Conservation (phyloP, 2,797 vertebrate species). For the Setipinna tenuifilis region DNA sequence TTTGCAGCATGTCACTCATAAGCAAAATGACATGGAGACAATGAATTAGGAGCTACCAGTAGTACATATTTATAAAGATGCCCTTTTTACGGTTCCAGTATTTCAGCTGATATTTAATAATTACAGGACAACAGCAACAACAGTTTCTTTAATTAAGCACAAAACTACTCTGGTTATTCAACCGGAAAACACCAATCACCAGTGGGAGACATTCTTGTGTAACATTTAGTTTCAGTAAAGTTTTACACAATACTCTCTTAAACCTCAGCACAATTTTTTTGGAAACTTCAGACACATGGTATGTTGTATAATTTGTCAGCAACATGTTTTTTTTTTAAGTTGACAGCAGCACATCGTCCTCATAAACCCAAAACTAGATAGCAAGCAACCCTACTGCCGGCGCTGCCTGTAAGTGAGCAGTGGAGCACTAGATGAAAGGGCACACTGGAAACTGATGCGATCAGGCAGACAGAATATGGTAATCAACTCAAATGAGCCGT, state of each 20-base stretch:
- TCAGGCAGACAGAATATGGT: constrained; percentile 67
- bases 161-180: constrained; percentile 64
- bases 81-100: background rate
- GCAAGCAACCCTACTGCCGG: constrained; percentile 59
- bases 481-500: constrained; percentile 77
- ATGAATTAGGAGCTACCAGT: background rate
- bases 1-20: background rate
- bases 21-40: background rate
- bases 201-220: constrained; percentile 7
- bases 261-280: background rate
- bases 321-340: constrained; percentile 44
- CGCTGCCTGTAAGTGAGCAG: constrained; percentile 70
- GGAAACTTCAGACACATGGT: background rate
- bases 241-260: background rate
- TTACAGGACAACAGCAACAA: constrained; percentile 21
- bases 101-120: background rate
- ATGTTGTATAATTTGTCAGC: background rate
- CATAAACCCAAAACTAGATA: constrained; percentile 70
- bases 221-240: background rate
- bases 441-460: constrained; percentile 63
- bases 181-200: background rate
- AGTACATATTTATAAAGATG: background rate
- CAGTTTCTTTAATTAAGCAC: constrained; percentile 61
- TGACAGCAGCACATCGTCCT: constrained; percentile 65
- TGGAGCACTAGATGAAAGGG: constrained; percentile 70